phyloP scores from a whole-genome alignment of 2,888 invertebrate genomes.

The Mythimna vitellina region DNA sequence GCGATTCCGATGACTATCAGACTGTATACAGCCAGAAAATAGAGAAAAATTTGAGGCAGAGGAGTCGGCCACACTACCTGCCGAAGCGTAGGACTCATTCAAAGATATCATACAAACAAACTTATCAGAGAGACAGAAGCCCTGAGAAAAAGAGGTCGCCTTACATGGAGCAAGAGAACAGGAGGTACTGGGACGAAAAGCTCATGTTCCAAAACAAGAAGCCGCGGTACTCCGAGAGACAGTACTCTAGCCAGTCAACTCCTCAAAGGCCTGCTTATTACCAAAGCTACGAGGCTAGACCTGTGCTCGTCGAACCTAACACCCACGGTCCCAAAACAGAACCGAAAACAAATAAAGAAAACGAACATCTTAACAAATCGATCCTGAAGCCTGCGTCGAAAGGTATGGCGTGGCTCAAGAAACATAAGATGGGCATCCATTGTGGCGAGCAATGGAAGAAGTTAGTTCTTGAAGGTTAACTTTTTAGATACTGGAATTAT shows the following conservation, averaged over 20 bases:
- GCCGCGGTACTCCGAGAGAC: conserved; percentile 61
- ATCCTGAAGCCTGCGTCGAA: conserved; percentile 46
- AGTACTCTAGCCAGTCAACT: conserved; percentile 28
- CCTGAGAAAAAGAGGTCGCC: conserved; percentile 67
- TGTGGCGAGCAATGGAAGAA: conserved; percentile 79
- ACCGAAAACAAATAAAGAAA: neutral
- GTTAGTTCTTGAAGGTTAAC: conserved; percentile 74
- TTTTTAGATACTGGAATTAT: conserved; percentile 69
- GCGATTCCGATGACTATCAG: conserved; percentile 78
- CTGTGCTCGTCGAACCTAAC: conserved; percentile 60
- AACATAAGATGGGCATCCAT: conserved; percentile 71
- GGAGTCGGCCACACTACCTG: conserved; percentile 36
- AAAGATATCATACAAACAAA: conserved; percentile 66
- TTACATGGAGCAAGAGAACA: conserved; percentile 81
- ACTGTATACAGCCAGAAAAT: conserved; percentile 77
- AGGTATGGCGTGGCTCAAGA: conserved; percentile 77
- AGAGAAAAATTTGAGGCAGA: conserved; percentile 40
- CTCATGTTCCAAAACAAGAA: conserved; percentile 70
- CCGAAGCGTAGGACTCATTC: conserved; percentile 66
- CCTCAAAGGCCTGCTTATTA: conserved; percentile 59
- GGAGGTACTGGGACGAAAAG: conserved; percentile 78
- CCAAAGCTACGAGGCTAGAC: conserved; percentile 74
- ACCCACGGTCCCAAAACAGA: neutral
- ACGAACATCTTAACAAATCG: neutral
- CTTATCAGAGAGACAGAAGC: conserved; percentile 58